These are phyloP conservation scores for Sander lucioperca DNA, from an alignment of 2,113 vertebrate species.

Conservation along the genomic window DNA sequence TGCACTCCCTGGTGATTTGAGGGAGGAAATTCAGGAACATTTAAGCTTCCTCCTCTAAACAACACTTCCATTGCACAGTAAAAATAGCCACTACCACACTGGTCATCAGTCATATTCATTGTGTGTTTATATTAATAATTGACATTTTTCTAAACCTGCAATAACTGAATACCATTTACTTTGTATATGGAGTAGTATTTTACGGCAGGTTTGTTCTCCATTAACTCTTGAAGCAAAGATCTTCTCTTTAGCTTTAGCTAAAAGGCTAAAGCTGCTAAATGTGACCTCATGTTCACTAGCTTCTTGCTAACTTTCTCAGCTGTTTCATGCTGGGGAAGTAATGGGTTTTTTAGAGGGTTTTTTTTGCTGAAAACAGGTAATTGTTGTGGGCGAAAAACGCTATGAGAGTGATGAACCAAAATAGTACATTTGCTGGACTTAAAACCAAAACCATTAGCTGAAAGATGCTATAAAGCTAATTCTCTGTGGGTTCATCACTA, in stretches of 20 bases:
- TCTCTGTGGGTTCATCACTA: rapidly evolving
- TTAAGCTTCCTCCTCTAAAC: background rate
- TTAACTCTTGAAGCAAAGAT: too few relatives aligned
- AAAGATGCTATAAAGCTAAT: slow-evolving; percentile 4
- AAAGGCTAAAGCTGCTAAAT: too few relatives aligned
- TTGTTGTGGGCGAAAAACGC: background rate
- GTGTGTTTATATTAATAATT: background rate
- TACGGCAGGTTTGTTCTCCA: too few relatives aligned
- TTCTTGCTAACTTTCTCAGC: too few relatives aligned
- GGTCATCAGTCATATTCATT: background rate
- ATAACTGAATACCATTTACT: background rate
- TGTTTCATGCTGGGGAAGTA: background rate
- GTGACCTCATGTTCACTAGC: too few relatives aligned
- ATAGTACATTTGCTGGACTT: background rate
- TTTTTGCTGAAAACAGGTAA: background rate
- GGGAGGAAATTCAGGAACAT: slow-evolving; percentile 33
- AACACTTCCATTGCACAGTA: background rate
- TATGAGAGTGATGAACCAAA: background rate
- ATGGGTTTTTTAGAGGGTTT: background rate
- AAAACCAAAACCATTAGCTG: background rate
- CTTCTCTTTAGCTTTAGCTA: too few relatives aligned
- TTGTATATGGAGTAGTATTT: too few relatives aligned
- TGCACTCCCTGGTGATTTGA: slow-evolving; percentile 16
- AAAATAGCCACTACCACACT: background rate
- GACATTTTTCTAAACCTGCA: background rate